A percentile compares a stretch with the other conserved stretches of the same genome.
Conservation (phyloP, 2,797 vertebrate species). For the Phoebastria nigripes region DNA sequence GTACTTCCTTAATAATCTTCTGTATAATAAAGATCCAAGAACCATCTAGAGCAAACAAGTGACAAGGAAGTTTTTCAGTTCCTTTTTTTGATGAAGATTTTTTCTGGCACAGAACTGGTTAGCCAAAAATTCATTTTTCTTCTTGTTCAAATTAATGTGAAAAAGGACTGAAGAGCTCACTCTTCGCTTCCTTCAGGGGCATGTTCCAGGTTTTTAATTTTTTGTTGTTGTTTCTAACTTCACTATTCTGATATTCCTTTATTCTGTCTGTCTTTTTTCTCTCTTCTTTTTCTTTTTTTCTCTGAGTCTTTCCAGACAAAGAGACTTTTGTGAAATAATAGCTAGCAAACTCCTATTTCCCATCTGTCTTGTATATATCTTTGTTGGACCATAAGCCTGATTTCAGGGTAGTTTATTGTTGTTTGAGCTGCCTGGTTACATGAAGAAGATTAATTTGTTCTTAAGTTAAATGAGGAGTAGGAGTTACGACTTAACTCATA, state of each 20-base stretch:
- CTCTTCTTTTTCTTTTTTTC: neutral
- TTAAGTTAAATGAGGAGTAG: neutral
- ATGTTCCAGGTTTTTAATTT: neutral
- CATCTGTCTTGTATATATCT: neutral
- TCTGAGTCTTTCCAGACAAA: neutral
- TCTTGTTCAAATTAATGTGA: neutral
- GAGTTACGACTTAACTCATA: neutral
- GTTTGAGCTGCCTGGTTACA: neutral
- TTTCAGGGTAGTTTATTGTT: neutral
- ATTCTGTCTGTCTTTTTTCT: neutral
- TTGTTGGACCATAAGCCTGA: neutral
- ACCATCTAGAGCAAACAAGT: neutral
- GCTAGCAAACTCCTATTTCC: neutral
- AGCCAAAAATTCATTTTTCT: neutral
- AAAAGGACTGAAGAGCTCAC: neutral
- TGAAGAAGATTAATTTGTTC: neutral
- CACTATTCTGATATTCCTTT: neutral
- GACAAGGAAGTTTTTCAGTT: neutral
- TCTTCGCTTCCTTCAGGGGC: neutral
- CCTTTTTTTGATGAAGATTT: neutral
- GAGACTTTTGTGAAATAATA: neutral
- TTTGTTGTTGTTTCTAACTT: neutral
- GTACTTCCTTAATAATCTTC: neutral
- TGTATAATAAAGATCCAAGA: neutral
- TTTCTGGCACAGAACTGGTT: neutral